These are phyloP conservation scores for Drosophila nebulosa DNA, from an alignment of 1,140 invertebrate genomes.

Conservation along the genomic window DNA sequence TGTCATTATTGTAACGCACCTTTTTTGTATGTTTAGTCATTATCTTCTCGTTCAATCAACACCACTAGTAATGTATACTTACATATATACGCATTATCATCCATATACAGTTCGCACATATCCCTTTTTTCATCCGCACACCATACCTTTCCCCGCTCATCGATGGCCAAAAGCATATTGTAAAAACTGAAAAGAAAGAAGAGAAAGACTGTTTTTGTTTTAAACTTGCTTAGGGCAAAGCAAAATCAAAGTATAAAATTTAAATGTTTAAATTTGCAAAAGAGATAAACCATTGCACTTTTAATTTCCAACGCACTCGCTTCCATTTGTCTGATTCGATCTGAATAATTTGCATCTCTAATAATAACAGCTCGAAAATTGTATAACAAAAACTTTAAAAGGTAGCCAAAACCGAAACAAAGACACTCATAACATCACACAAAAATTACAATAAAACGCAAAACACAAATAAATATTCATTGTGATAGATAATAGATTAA, in stretches of 20 bases:
- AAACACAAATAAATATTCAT: conserved; percentile 61
- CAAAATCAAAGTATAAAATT: conserved; percentile 23
- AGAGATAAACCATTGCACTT: not conserved
- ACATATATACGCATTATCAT: conserved; percentile 3
- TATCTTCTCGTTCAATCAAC: conserved; percentile 39
- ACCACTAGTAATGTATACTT: not conserved
- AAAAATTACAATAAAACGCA: conserved; percentile 19
- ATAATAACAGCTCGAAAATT: not conserved
- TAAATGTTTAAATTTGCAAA: conserved; percentile 28
- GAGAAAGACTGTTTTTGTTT: conserved; percentile 75
- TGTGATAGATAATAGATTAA: conserved; percentile 67
- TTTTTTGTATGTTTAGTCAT: conserved; percentile 46
- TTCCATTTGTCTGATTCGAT: not conserved
- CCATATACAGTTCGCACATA: conserved; percentile 11
- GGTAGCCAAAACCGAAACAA: conserved; percentile 39
- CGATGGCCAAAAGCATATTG: conserved; percentile 60
- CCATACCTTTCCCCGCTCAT: conserved; percentile 46
- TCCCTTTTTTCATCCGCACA: conserved; percentile 45
- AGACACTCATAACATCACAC: conserved; percentile 37
- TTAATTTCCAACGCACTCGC: not conserved
- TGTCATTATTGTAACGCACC: conserved; percentile 28
- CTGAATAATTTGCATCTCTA: not conserved
- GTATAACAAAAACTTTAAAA: not conserved
- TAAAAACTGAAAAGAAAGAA: conserved; percentile 12
- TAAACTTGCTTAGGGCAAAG: conserved; percentile 34